Evolutionary conservation across 2,113 vertebrate species (phyloP), one percentile per base, ranked within the genome.

Genomic region (Caloenas nicobarica): DNA sequence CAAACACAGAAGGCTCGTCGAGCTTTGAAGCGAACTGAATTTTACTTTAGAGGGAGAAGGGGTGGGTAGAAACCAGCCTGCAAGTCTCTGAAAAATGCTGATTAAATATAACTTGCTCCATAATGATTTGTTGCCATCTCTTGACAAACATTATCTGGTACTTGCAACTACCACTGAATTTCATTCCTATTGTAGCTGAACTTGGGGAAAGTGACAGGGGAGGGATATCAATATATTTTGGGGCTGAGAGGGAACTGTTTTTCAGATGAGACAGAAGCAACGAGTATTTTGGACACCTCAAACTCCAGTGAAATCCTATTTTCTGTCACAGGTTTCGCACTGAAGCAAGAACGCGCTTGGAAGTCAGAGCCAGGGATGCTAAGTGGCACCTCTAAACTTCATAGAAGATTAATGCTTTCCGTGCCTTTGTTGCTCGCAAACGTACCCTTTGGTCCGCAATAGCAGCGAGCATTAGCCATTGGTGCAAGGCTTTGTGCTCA

Each of bases 251-350:
- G 62, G 72, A 94, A 72, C 79, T 94, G 86, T 96, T 98, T 97
- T 96, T 98, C 97, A 97, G 97, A 91, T 34, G 54, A 97, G 95
- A 93, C 91, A 87, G 87, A 85, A 97, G 88, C 77, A 94, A 85
- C 88, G 89, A 95, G 28, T 83, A 58, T 92, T 97, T 95, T 25
- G 40, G 97, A 93, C 85, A 96, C 77, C 88, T 97, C 93, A 96
- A 96, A 93, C 91, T 94, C 97, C 96, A 97, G 16, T 73, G 69
- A 95, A 97, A 97, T 97, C 88, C 73, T 95, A 93, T 97, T 97
- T 97, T 95, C 94, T 96, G 79, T 91, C 92, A 91, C 44, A 95
- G 87, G 81, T 91, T 94, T 96, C 3, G 3, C 92, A 88, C 42
- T 72, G 57, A 86, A 92, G 77, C 74, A 94, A 84, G 91, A 96